These are phyloP conservation scores for Platycnemis pennipes DNA, from an alignment of 2,888 invertebrate species.

Conservation along the genomic window DNA sequence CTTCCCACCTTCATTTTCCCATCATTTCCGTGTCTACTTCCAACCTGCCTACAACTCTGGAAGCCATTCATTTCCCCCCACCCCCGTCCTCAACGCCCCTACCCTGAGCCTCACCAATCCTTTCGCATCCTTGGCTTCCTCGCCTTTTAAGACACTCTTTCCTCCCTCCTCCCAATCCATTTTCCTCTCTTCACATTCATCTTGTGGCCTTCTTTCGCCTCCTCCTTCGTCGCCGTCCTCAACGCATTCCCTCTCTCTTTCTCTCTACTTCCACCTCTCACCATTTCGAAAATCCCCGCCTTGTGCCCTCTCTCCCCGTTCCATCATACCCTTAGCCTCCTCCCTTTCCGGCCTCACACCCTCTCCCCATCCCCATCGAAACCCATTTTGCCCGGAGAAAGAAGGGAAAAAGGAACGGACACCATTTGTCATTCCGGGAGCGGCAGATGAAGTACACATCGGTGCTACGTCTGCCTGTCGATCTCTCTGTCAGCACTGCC, in stretches of 20 bases:
- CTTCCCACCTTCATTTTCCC: slow-evolving; percentile 35
- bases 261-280: background rate
- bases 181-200: background rate
- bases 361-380: background rate
- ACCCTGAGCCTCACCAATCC: background rate
- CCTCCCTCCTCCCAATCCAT: background rate
- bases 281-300: slow-evolving; percentile 6
- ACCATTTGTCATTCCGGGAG: slow-evolving; percentile 60
- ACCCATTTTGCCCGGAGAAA: slow-evolving; percentile 53
- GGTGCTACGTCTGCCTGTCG: slow-evolving; percentile 50
- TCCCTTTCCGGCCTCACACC: background rate
- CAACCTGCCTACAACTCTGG: background rate
- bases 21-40: background rate
- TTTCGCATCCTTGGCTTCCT: slow-evolving; percentile 45
- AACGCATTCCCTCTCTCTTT: background rate
- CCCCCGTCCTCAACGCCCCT: background rate
- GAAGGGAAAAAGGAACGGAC: slow-evolving; percentile 27
- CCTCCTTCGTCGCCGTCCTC: background rate
- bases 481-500: slow-evolving; percentile 62
- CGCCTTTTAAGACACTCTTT: slow-evolving; percentile 48
- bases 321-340: too few species aligned
- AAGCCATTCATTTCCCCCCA: slow-evolving; percentile 45
- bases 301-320: background rate
- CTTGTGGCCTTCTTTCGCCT: background rate
- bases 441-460: slow-evolving; percentile 50